Percentiles rank a stretch among this genome's conserved stretches.
phyloP scores from a whole-genome alignment of 1,140 invertebrate species.

The Drosophila obscura region DNA sequence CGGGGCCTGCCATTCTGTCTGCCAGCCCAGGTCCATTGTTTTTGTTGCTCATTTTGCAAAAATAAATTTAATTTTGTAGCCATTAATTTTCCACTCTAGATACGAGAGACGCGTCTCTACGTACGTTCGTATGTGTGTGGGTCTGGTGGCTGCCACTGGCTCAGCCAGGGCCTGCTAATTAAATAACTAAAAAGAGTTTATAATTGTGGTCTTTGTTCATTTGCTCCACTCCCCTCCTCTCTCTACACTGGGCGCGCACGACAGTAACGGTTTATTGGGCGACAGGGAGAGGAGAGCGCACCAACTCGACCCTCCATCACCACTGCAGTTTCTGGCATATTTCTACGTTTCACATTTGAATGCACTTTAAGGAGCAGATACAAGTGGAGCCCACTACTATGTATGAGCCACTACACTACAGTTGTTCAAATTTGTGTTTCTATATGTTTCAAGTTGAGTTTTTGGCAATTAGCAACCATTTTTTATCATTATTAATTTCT shows the following conservation, averaged over 20 bases:
- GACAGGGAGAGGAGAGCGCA: neutral
- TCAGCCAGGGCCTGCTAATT: conserved; percentile 61
- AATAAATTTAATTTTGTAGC: conserved; percentile 81
- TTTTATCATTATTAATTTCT: conserved; percentile 46
- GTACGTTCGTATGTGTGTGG: conserved; percentile 25
- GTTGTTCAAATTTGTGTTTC: neutral
- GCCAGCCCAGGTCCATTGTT: conserved; percentile 45
- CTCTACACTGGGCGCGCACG: conserved; percentile 15
- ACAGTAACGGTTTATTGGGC: conserved; percentile 56
- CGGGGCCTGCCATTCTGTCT: conserved; percentile 71
- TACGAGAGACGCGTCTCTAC: conserved; percentile 55
- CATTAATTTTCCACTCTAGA: conserved; percentile 82
- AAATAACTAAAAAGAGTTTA: conserved; percentile 76
- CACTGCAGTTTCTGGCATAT: conserved; percentile 12
- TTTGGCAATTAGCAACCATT: conserved; percentile 64
- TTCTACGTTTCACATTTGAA: conserved; percentile 14
- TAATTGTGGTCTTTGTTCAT: conserved; percentile 72
- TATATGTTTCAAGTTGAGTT: conserved; percentile 64
- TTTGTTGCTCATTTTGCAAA: conserved; percentile 62
- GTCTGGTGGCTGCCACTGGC: conserved; percentile 20
- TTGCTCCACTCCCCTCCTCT: conserved; percentile 12
- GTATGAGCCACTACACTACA: too few relatives aligned
- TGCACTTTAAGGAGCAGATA: too few relatives aligned
- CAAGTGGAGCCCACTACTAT: too few relatives aligned
- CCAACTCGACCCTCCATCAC: conserved; percentile 1